Conservation (phyloP, 2,888 invertebrate species). For the Strigamia crassipes region DNA sequence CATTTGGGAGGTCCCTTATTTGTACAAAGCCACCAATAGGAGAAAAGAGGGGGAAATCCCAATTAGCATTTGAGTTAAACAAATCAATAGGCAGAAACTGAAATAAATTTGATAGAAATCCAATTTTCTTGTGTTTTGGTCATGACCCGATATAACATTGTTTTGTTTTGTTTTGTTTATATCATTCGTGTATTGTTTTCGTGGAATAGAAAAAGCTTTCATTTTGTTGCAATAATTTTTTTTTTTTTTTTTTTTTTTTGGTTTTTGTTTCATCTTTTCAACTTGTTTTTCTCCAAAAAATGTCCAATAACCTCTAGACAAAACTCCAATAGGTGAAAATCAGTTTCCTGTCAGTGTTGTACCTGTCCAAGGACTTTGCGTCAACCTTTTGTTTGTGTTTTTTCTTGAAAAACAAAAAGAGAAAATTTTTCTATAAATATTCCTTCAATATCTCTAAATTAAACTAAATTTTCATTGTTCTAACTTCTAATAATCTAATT, state of each 20-base stretch:
- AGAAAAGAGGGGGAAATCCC: neutral
- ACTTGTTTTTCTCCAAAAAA: neutral
- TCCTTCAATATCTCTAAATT: too few relatives aligned
- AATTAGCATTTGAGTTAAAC: constrained; percentile 44
- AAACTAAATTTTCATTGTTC: too few relatives aligned
- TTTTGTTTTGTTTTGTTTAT: too few relatives aligned
- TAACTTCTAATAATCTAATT: too few relatives aligned
- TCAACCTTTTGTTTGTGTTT: neutral
- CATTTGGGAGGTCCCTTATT: constrained; percentile 43
- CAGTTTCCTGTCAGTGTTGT: constrained; percentile 38
- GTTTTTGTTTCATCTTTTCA: neutral
- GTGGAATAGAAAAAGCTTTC: neutral
- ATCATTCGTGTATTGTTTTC: too few relatives aligned
- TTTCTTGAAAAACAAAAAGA: neutral
- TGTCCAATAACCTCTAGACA: constrained; percentile 24
- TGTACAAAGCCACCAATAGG: constrained; percentile 19
- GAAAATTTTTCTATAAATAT: neutral
- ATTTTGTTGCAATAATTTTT: neutral
- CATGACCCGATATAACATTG: too few relatives aligned
- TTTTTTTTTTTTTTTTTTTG: too few relatives aligned
- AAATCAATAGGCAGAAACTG: neutral
- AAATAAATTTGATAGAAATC: neutral
- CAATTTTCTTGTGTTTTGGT: too few relatives aligned
- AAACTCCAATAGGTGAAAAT: constrained; percentile 33
- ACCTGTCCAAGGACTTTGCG: constrained; percentile 25